Conservation (phyloP, 2,113 vertebrate genomes). For the Rana temporaria region DNA sequence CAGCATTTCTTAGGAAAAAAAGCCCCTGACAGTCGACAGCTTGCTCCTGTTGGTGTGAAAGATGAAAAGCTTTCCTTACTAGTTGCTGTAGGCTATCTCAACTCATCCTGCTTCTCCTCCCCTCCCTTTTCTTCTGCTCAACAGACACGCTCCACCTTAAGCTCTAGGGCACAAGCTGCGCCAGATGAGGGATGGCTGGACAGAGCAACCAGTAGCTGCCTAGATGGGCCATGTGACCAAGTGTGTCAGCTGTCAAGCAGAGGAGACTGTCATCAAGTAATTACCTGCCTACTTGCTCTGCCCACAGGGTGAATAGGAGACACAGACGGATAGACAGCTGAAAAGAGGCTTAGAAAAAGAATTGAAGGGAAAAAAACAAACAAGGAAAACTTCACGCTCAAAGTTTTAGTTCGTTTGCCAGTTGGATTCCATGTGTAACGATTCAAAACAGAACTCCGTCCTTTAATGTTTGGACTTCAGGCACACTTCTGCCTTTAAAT, state of each 20-base stretch:
- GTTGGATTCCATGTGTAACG: neutral
- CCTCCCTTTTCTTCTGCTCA: conserved; percentile 38
- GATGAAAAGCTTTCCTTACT: neutral
- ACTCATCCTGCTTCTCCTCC: neutral
- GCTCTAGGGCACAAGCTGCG: conserved; percentile 39
- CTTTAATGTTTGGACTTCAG: neutral
- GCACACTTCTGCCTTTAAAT: neutral
- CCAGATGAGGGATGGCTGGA: conserved; percentile 60
- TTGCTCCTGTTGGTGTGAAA: conserved; percentile 38
- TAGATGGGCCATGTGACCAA: conserved; percentile 60
- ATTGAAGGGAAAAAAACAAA: conserved; percentile 14
- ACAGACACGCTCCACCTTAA: conserved; percentile 39
- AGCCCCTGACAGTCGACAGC: conserved; percentile 60
- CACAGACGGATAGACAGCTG: conserved; percentile 29
- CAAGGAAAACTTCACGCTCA: conserved; percentile 32
- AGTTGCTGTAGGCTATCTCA: conserved; percentile 43
- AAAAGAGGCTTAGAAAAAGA: conserved; percentile 22
- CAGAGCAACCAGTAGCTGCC: conserved; percentile 41
- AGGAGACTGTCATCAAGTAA: conserved; percentile 47
- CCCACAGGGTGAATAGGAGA: conserved; percentile 59
- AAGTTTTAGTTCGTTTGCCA: conserved; percentile 5
- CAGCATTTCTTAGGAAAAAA: conserved; percentile 56
- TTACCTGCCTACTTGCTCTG: conserved; percentile 59
- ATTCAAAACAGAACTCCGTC: neutral
- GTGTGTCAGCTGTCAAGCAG: conserved; percentile 71